Evolutionary conservation across 2,888 invertebrate genomes (phyloP).

Genomic region (Melinaea marsaeus): DNA sequence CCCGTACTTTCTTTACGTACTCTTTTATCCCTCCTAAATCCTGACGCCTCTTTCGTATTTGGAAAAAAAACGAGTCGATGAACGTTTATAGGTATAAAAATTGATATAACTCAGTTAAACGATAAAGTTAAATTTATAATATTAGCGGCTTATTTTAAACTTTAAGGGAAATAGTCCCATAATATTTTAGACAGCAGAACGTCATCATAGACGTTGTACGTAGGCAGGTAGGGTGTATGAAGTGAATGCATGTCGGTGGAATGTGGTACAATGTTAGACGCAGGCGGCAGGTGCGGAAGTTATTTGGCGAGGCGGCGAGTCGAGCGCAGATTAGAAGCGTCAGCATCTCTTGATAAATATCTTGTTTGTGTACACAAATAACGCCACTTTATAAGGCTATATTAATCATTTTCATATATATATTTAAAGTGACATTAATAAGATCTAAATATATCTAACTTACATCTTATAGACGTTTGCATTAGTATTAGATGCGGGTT

Average conservation of each 20-base stretch:
- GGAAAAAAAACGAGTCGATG: background rate
- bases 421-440: background rate
- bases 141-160: too few species aligned
- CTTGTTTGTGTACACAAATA: background rate
- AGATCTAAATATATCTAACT: background rate
- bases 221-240: conserved; percentile 6
- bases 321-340: conserved; percentile 49
- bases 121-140: too few species aligned
- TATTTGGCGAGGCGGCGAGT: conserved; percentile 56
- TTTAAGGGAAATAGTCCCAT: too few species aligned
- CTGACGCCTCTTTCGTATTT: conserved; percentile 1
- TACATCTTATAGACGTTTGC: too few species aligned
- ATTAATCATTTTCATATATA: background rate
- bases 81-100: background rate
- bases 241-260: conserved; percentile 31
- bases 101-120: too few species aligned
- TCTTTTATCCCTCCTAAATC: conserved; percentile 31
- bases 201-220: background rate
- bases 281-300: conserved; percentile 50
- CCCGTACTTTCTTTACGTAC: conserved; percentile 30
- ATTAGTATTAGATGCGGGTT: too few species aligned
- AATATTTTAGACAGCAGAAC: too few species aligned
- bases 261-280: conserved; percentile 39
- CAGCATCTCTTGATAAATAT: conserved; percentile 23
- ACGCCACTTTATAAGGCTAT: background rate